Evolutionary conservation across 2,888 invertebrate species (phyloP).

Genomic region (Seira sanloemensis): DNA sequence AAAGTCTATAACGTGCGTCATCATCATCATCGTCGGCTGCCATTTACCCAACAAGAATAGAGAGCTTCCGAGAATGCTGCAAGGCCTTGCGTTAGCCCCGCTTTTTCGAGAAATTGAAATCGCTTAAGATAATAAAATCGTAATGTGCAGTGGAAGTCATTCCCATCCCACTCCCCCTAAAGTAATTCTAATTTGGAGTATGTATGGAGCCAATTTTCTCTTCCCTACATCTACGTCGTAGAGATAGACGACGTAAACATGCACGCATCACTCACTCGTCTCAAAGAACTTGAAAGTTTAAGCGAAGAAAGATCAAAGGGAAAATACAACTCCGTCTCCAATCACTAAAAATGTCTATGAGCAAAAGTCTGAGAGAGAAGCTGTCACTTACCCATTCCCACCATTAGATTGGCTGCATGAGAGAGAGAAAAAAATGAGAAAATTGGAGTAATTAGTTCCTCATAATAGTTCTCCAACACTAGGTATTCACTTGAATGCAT

Average conservation of each 20-base stretch:
- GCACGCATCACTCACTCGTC: too few species aligned
- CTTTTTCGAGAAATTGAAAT: background rate
- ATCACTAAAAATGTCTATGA: constrained; percentile 16
- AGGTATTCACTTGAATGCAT: too few species aligned
- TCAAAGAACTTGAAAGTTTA: background rate
- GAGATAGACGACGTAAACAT: background rate
- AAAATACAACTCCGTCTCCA: constrained; percentile 67
- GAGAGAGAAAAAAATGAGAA: constrained; percentile 28
- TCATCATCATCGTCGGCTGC: background rate
- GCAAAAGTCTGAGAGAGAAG: background rate
- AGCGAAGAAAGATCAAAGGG: constrained; percentile 22
- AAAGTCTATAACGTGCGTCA: background rate
- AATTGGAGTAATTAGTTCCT: constrained; percentile 42
- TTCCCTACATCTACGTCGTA: too few species aligned
- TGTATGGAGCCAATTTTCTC: too few species aligned
- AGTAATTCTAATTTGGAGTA: too few species aligned
- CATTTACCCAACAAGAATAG: background rate
- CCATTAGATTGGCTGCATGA: constrained; percentile 88
- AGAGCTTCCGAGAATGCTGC: background rate
- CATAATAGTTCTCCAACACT: background rate
- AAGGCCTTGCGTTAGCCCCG: background rate
- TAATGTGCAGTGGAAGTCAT: background rate
- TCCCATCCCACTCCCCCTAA: background rate
- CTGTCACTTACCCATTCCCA: constrained; percentile 88
- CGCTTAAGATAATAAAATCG: background rate